Conservation (phyloP, 1,140 invertebrate genomes). For the Brachionus manjavacas region DNA sequence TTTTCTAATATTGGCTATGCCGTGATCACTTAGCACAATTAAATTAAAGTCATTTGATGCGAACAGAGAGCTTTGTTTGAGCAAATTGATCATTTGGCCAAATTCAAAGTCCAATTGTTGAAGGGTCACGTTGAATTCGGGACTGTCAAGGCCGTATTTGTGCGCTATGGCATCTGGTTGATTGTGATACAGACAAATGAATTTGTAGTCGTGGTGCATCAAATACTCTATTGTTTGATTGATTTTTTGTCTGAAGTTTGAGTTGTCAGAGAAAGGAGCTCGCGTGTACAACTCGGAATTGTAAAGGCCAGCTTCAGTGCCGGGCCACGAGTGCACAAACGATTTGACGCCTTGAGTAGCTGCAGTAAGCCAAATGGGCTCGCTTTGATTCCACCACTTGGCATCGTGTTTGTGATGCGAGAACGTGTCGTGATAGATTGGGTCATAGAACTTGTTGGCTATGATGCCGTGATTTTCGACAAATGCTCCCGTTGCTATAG, state of each 20-base stretch:
- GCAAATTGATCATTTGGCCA: background rate
- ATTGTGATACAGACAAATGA: constrained; percentile 9
- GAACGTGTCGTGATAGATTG: constrained; percentile 13
- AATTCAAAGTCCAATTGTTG: constrained; percentile 24
- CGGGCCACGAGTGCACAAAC: constrained; percentile 5
- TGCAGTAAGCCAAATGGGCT: constrained; percentile 26
- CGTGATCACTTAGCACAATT: constrained; percentile 31
- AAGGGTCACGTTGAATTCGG: constrained; percentile 37
- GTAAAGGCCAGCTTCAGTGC: background rate
- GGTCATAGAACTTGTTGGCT: constrained; percentile 37
- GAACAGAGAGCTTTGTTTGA: background rate
- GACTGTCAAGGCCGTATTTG: background rate
- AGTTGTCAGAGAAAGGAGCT: background rate
- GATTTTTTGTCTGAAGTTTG: constrained; percentile 1
- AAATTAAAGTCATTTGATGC: constrained; percentile 35
- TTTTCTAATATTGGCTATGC: constrained; percentile 18
- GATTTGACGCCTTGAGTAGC: background rate
- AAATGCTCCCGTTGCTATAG: constrained; percentile 20
- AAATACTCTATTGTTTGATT: background rate
- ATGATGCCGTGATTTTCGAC: constrained; percentile 38
- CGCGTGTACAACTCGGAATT: background rate
- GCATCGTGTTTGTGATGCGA: background rate
- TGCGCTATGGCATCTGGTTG: constrained; percentile 31
- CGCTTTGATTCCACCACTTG: constrained; percentile 34
- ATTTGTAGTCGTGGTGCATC: background rate